A percentile compares a stretch with the other conserved stretches of the same genome.
Evolutionary conservation across 2,797 vertebrate genomes (phyloP).

Genomic region (Paedocypris micromegethes): DNA sequence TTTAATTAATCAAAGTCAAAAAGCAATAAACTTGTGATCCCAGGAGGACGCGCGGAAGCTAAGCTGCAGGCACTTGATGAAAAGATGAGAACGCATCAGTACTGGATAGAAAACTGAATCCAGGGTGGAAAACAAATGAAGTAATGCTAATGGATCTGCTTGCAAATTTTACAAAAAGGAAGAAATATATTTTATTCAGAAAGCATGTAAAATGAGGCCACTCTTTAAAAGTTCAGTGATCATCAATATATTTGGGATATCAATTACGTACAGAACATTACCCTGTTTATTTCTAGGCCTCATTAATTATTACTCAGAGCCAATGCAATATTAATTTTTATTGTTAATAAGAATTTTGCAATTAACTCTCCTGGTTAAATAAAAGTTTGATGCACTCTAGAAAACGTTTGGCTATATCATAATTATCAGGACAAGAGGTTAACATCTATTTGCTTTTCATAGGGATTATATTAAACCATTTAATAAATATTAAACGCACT

Average conservation of each 20-base stretch:
- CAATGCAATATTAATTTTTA: not conserved
- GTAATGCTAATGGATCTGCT: too few species aligned
- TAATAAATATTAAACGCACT: too few species aligned
- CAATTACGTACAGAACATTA: constrained; percentile 47
- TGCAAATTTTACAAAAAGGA: too few species aligned
- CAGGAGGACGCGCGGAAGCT: constrained; percentile 28
- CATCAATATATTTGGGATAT: constrained; percentile 42
- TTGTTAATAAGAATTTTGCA: too few species aligned
- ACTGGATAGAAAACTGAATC: constrained; percentile 9
- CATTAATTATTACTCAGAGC: constrained; percentile 70
- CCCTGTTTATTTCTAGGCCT: constrained; percentile 33
- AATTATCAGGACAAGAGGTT: too few species aligned
- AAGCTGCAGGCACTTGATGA: constrained; percentile 31
- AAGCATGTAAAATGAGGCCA: constrained; percentile 8
- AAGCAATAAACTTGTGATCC: constrained; percentile 31
- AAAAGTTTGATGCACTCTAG: constrained; percentile 56
- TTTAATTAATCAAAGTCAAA: constrained; percentile 36
- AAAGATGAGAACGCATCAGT: constrained; percentile 16
- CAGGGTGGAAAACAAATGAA: constrained; percentile 18
- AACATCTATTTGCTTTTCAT: too few species aligned
- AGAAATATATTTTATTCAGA: not conserved
- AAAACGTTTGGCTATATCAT: constrained; percentile 37
- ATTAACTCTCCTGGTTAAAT: too few species aligned
- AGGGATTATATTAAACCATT: too few species aligned
- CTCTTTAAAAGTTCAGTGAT: constrained; percentile 17